Evolutionary conservation across 2,113 vertebrate species (phyloP), one percentile per base, ranked within the genome.

Genomic region (Epinephelus moara): DNA sequence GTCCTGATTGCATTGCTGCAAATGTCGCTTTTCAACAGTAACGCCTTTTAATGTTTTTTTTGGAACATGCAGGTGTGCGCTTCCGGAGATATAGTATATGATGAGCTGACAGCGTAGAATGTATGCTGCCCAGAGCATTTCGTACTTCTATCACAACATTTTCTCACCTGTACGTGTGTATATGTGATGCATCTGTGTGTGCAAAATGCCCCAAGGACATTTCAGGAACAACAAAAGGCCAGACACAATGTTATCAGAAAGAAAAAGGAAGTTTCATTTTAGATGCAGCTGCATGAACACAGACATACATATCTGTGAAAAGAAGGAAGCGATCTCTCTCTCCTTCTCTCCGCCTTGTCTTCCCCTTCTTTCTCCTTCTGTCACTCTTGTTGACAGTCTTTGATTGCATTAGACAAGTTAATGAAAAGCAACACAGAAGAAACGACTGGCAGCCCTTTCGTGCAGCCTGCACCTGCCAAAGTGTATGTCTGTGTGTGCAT

Each of bases 381-480:
- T 90, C 86, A 90, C 78, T 89, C 91, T 64, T 75, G 73, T 84
- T 94, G 91, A 92, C 91, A 92, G 82, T 88, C 92, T 91, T 91
- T 93, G 91, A 92, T 92, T 92, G 80, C 63, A 87, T 84, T 70
- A 88, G 93, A 94, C 93, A 92, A 89, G 89, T 90, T 92, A 92
- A 93, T 93, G 90, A 94, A 94, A 93, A 91, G 91, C 90, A 91
- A 85, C 87, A 90, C 73, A 67, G 82, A 78, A 85, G 84, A 90
- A 82, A 76, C 70, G 59, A 90, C 88, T 88, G 78, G 50, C 81
- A 78, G 88, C 71, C 27, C 73, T 74, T 45, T 61, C 62, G 12
- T 72, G 76, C 81, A 86, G 83, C 79, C 89, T 80, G 77, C 93
- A 93, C 91, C 91, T 93, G 93, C 87, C 81, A 85, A 61, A 64